Base-by-base conservation (phyloP, 2,797 vertebrate species). In the Eidolon dupreanum region DNA sequence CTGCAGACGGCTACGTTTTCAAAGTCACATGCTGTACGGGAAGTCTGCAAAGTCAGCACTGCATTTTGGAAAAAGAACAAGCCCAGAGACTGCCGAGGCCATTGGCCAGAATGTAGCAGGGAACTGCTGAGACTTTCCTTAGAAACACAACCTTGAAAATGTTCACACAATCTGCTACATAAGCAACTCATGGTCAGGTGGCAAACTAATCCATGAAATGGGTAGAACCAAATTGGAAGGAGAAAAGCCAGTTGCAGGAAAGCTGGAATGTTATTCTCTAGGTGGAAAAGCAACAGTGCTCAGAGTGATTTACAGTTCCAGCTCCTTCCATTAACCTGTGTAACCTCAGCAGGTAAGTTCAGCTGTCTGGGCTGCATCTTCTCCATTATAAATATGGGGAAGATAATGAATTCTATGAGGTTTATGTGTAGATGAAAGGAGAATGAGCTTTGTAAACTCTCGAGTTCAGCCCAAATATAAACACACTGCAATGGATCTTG, bases 401-500 rank as follows among this genome's bases (percentile, higher is more conserved):
- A 70, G 33, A 83, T 5, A 24, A 19, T 36, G 57, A 7, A 19
- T 43, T 38, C 43, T 65, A 13, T 12, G 31, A 55, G 19, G 43
- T 77, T 63, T 84, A 46, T 61, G n/a, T 87, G 82, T 38, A 73
- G 65, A 66, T 19, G 43, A 90, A 90, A 94, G 41, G 53, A 93
- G 49, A 71, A 43, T 46, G 59, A 46, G 38, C 79, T 95, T 93
- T 86, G 84, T 81, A 68, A 95, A 85, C 26, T 73, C 65, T 43
- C 53, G 68, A 22, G 38, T 77, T 55, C 31, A 71, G 22, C 26
- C 57, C 63, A 74, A 74, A 74, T 43, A 41, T 78, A 73, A 93
- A 31, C 4, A n/a, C 77, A 15, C 85, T 4, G 1, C 88, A 10
- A 78, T 28, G 31, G 65, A 71, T 57, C 78, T 31, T 41, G 19